A percentile compares a stretch with the other conserved stretches of the same genome.
Conservation (phyloP, 1,140 invertebrate species). For the Diplogasteroides magnus region DNA sequence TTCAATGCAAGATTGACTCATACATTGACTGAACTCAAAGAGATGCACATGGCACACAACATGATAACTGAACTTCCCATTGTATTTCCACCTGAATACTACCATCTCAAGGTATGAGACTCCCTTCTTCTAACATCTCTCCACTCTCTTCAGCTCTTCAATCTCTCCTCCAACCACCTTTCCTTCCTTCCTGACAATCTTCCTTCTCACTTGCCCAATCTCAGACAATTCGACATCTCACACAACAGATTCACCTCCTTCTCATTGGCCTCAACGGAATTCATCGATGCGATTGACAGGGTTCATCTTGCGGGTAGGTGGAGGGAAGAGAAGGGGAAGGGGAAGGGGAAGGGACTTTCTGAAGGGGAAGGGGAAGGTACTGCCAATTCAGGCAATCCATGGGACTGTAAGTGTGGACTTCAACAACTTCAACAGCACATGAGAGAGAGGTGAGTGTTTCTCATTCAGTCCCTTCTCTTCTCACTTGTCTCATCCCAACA, state of each 20-base stretch:
- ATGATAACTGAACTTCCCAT: conserved; percentile 36
- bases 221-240: conserved; percentile 38
- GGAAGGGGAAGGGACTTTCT: too few relatives aligned
- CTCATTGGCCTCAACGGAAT: conserved; percentile 27
- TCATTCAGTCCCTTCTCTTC: neutral
- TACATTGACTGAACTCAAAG: conserved; percentile 25
- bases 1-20: neutral
- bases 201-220: conserved; percentile 13
- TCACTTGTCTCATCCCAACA: neutral
- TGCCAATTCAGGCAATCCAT: conserved; percentile 32
- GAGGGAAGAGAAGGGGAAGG: too few relatives aligned
- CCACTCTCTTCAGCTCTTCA: conserved; percentile 7
- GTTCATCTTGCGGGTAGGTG: conserved; percentile 13
- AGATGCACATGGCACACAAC: conserved; percentile 47
- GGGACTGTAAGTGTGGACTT: conserved; percentile 48
- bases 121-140: neutral
- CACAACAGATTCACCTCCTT: conserved; percentile 36
- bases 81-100: conserved; percentile 20
- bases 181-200: conserved; percentile 27
- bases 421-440: conserved; percentile 43
- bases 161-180: conserved; percentile 22
- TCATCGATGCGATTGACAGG: conserved; percentile 32
- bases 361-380: neutral
- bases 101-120: conserved; percentile 6
- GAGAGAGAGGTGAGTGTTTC: conserved; percentile 30